Evolutionary conservation across 2,888 invertebrate genomes (phyloP), one percentile per base, ranked within the genome.

Genomic region (Caenorhabditis sp.): DNA sequence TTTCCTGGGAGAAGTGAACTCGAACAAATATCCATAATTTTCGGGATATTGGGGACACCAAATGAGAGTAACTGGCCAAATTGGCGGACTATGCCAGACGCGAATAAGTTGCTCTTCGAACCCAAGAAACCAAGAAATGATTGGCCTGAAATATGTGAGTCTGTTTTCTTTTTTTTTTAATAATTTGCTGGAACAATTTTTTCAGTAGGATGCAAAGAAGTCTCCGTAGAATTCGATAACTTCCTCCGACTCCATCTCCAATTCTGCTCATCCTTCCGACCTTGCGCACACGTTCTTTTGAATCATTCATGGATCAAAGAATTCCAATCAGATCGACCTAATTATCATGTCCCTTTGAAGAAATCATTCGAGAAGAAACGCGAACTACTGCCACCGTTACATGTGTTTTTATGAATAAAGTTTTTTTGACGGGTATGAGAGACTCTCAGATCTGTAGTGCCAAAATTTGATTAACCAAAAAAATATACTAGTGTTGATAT

Each of bases 1-100:
- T 82, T 84, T 65, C 73, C 73, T 67, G 86, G 86, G n/a, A 63
- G 79, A 25, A 84, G 79, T 67, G 85, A 85, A 60, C 74, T 85
- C 38, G 85, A 85, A 53, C 85, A 85, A 59, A 80, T 85, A n/a
- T 78, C 81, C 10, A 64, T 75, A 8, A 77, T 85, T 2, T 84
- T 85, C 54, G 59, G 68, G 12, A 70, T 83, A 4, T 73, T 85
- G 14, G 85, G 85, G 21, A 85, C 83, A 17, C 85, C 85, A n/a
- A 78, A 70, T 25, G 71, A 75, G 10, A 49, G 66, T 25, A 81
- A 61, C 50, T 85, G 85, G 85, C 84, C 84, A 1, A 78, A 72
- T n/a, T 86, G 85, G 85, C 61, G 72, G 50, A 67, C 59, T 49
- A 72, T 78, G 74, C 76, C 82, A 7, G 82, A 82, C 49, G 71